Conservation (phyloP, 2,113 vertebrate genomes). For the Machaerirhynchus nigripectus region DNA sequence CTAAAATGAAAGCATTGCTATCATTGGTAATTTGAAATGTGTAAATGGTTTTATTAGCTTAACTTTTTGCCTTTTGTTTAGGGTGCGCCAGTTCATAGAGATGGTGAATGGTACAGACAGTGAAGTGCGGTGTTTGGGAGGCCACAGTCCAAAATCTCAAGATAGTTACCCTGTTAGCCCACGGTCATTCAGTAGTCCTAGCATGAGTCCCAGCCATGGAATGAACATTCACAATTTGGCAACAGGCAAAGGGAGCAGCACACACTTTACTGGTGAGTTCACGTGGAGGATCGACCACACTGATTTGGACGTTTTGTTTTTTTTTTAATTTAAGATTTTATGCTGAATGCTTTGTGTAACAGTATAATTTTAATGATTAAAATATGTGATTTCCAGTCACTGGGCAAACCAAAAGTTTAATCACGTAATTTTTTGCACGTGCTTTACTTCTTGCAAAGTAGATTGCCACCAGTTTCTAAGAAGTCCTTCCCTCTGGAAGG, state of each 20-base stretch:
- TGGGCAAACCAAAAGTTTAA: background rate
- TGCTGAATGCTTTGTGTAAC: background rate
- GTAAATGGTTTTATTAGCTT: background rate
- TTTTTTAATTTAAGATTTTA: background rate
- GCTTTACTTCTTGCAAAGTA: background rate
- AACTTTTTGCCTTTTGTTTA: conserved; percentile 70
- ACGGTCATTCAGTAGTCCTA: conserved; percentile 89
- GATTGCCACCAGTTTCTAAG: background rate
- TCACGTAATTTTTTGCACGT: background rate
- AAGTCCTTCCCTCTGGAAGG: background rate
- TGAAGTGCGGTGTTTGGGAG: conserved; percentile 94
- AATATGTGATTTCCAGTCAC: background rate
- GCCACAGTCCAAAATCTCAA: conserved; percentile 97
- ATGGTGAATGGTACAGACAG: conserved; percentile 99
- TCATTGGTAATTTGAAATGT: background rate
- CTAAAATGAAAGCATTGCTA: background rate
- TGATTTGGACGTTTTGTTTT: background rate
- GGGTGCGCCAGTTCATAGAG: conserved; percentile 99
- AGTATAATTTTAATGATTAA: background rate
- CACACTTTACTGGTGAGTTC: conserved; percentile 85
- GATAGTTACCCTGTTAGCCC: conserved; percentile 94
- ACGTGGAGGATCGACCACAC: accelerated
- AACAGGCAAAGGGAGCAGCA: conserved; percentile 81
- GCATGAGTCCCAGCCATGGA: conserved; percentile 83
- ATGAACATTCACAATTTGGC: conserved; percentile 78